Evolutionary conservation across 2,888 invertebrate species (phyloP), one percentile per base, ranked within the genome.

Genomic region (Lottia gigantea): DNA sequence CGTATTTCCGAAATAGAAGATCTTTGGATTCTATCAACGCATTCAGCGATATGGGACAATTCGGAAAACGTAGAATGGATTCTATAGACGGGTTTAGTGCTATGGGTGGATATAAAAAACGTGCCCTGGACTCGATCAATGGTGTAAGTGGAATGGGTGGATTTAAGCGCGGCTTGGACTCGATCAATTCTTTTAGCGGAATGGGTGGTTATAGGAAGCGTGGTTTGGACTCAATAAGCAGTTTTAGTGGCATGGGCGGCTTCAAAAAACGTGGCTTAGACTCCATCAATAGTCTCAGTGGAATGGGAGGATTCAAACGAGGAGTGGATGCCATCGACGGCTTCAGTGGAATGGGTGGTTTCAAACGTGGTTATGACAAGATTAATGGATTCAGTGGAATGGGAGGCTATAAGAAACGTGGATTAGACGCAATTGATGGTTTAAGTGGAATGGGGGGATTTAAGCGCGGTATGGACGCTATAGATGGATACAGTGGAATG

Each of bases 91-190:
- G 61, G 11, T 55, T 67, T 23, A 67, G 67, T 55, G 55, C 7
- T 23, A 55, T 55, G 55, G 55, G 55, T 2, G 55, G 55, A 23
- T 55, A 12, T 19, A 23, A 23, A 11, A 55, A 55, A 23, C 67
- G 73, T 12, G 67, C 49, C 16, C 67, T 70, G 31, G 40, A 40
- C 11, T 40, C 40, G 7, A 40, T 40, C 40, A 40, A 40, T 40
- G 40, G 8, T 40, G 40, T 40, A 8, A 40, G 40, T 55, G 71
- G 67, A 66, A 71, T 71, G 45, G 67, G 62, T 31, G 74, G 74
- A 4, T 71, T 71, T 26, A 72, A 72, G 31, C 67, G 73, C 4
- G 67, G 62, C 14, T 70, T 70, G 46, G 74, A 74, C 55, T 66
- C 69, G 4, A 70, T 71, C 46, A 67, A 62, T 15, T 66, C 64